Conservation (phyloP, 2,113 vertebrate genomes). For the Syrmaticus mikado region DNA sequence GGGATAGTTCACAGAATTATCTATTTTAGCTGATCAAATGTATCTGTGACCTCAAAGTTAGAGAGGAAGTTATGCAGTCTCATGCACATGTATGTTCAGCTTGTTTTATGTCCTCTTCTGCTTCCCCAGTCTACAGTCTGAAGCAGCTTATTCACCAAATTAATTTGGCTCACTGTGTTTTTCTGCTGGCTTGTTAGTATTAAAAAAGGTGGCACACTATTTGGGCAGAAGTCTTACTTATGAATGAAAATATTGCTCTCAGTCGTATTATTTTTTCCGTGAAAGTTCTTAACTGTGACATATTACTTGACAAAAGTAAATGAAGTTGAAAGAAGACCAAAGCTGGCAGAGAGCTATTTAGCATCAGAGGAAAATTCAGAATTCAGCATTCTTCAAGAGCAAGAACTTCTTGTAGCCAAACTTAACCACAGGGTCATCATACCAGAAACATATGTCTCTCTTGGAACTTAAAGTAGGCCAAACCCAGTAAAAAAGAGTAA, state of each 20-base stretch:
- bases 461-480: neutral
- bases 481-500: neutral
- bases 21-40: neutral
- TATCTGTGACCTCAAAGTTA: neutral
- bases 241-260: slow-evolving; percentile 25
- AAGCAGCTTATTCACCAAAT: neutral
- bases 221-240: neutral
- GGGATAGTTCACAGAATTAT: neutral
- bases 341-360: slow-evolving; percentile 1
- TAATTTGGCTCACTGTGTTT: neutral
- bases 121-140: neutral
- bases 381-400: slow-evolving; percentile 4
- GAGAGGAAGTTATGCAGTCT: neutral
- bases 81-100: neutral
- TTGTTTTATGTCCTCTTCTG: neutral
- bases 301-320: slow-evolving; percentile 36
- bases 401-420: slow-evolving; percentile 16
- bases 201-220: neutral
- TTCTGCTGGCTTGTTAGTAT: neutral
- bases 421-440: neutral
- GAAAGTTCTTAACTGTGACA: slow-evolving; percentile 3
- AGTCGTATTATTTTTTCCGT: slow-evolving; percentile 1
- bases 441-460: neutral
- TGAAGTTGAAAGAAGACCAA: slow-evolving; percentile 25
- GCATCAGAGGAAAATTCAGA: slow-evolving; percentile 20